A percentile compares a stretch with the other conserved stretches of the same genome.
Evolutionary conservation across 2,888 invertebrate genomes (phyloP).

Genomic region (Serripes groenlandicus): DNA sequence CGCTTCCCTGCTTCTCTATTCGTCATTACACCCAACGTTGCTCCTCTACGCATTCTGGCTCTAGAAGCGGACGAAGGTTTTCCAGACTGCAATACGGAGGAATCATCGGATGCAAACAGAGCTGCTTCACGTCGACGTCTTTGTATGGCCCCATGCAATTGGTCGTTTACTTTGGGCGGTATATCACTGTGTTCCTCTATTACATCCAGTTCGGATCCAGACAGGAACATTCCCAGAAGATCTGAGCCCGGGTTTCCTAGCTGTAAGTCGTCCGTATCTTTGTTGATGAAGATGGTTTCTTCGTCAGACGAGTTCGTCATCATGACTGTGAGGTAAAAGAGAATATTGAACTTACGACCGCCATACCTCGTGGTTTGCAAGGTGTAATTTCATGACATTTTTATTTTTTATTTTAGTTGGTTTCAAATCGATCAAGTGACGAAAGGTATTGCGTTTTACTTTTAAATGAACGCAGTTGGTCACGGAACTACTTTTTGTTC

Average conservation of each 20-base stretch:
- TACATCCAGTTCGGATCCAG: slow-evolving; percentile 14
- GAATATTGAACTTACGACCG: no score
- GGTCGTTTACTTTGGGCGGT: background rate
- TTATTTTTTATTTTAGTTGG: no score
- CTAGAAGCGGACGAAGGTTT: no score
- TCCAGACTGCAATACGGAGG: background rate
- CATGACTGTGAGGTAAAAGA: slow-evolving; percentile 4
- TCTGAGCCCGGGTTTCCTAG: background rate
- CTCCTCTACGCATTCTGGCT: background rate
- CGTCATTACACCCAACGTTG: background rate
- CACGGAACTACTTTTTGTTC: no score
- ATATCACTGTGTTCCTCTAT: slow-evolving; percentile 11
- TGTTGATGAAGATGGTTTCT: slow-evolving; percentile 11
- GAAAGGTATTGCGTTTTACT: no score
- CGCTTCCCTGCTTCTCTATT: background rate
- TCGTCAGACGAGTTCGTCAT: background rate
- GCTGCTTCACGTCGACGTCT: background rate
- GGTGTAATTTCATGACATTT: no score
- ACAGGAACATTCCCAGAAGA: background rate
- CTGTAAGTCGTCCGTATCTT: background rate
- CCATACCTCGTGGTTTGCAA: no score
- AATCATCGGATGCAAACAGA: background rate
- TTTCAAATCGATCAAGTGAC: no score
- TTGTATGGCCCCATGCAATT: slow-evolving; percentile 1
- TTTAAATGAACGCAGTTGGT: no score